Evolutionary conservation across 2,113 vertebrate genomes (phyloP), one percentile per base, ranked within the genome.

Genomic region (Tringa solitaria): DNA sequence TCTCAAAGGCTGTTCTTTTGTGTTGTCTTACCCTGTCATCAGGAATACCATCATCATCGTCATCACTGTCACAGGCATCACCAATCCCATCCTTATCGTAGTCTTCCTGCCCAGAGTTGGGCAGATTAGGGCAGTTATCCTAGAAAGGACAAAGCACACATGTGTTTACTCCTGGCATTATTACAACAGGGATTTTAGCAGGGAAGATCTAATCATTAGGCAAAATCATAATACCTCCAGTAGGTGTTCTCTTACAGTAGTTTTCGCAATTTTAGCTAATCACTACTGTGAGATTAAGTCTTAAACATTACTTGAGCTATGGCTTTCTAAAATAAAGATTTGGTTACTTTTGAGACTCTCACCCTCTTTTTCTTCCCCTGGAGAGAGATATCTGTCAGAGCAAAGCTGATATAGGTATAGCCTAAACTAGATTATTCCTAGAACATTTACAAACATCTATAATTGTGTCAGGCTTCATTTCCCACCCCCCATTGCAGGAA

Each of bases 51-150:
- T 99, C 99, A 51, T 99, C 99, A 77, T 99, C 99, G 80, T 99
- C 99, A 73, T 99, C 99, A 3, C 65, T 94, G 93, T 99, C 99
- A 95, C 99, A 99, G 96, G 99, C 99, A 95, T 99, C 99, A 30
- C 99, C 99, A 51, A 98, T 97, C 72, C 99, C 99, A 84, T 99
- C 99, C 96, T 99, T 99, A 98, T 99, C 99, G 17, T 99, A 98
- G 97, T 99, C 99, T 98, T 99, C 99, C 95, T 99, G 99, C 17
- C 99, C 99, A 39, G 99, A 99, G 97, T 99, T 99, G 89, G 99
- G 99, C 84, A 99, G 98, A 93, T 97, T 99, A 81, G 99, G 99
- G 93, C 99, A 99, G 84, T 99, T 99, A 96, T 99, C 99, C 99
- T 99, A 85, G 76, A 97, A 95, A 93, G 79, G 35, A 95, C 41